A percentile compares a stretch with the other conserved stretches of the same genome.
phyloP scores from a whole-genome alignment of 2,113 vertebrate genomes.

The Bos javanicus region DNA sequence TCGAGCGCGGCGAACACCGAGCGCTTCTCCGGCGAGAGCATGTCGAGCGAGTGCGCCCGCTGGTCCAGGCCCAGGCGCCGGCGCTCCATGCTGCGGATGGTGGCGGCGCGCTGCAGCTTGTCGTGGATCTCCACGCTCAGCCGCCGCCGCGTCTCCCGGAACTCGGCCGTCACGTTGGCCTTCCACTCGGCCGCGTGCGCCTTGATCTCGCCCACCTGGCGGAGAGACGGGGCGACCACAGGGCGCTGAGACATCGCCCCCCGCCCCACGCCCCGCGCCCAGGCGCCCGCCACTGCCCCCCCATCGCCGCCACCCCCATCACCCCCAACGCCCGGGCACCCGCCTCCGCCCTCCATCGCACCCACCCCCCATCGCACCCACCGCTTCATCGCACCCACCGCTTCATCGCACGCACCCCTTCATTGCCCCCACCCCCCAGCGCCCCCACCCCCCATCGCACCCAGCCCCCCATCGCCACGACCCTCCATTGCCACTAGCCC shows the following conservation, averaged over 20 bases:
- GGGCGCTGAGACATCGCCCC: neutral
- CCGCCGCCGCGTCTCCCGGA: constrained; percentile 93
- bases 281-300: too few relatives aligned
- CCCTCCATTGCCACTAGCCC: rapidly evolving
- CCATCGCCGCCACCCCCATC: too few relatives aligned
- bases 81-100: constrained; percentile 98
- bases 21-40: constrained; percentile 96
- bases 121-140: constrained; percentile 97
- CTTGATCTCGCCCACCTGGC: constrained; percentile 95
- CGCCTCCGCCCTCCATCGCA: too few relatives aligned
- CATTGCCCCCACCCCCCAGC: rapidly evolving
- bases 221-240: neutral
- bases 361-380: neutral
- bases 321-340: too few relatives aligned
- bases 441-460: neutral
- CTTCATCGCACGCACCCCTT: too few relatives aligned
- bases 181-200: constrained; percentile 98
- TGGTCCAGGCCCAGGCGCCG: constrained; percentile 95
- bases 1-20: constrained; percentile 94
- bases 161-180: constrained; percentile 95
- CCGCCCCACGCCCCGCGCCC: too few relatives aligned
- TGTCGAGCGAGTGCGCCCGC: constrained; percentile 95
- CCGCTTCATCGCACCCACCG: neutral
- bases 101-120: constrained; percentile 96
- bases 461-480: too few relatives aligned